Conservation (phyloP, 1,140 invertebrate species). For the Drosophila obscura region DNA sequence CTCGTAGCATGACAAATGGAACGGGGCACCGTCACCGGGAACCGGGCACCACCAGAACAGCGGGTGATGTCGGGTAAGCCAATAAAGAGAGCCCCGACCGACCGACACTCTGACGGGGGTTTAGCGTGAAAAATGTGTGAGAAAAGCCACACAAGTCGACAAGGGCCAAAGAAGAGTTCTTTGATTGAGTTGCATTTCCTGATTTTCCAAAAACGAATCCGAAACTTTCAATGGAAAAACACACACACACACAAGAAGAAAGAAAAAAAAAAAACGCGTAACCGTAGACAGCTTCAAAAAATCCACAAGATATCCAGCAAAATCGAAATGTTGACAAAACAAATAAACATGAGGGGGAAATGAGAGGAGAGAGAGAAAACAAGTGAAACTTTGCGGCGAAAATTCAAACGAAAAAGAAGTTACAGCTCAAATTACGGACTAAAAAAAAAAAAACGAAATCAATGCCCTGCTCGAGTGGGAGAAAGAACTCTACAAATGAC, state of each 20-base stretch:
- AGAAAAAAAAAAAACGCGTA: conserved; percentile 47
- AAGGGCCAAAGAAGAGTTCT: conserved; percentile 29
- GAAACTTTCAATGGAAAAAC: conserved; percentile 70
- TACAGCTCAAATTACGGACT: conserved; percentile 60
- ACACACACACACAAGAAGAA: neutral
- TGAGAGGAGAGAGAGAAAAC: neutral
- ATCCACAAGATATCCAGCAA: neutral
- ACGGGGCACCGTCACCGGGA: conserved; percentile 34
- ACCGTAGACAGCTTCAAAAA: conserved; percentile 69
- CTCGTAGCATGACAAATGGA: conserved; percentile 61
- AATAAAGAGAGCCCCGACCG: conserved; percentile 56
- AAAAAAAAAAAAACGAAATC: neutral
- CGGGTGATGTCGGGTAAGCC: conserved; percentile 60
- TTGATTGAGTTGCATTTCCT: conserved; percentile 75
- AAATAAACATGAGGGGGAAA: conserved; percentile 61
- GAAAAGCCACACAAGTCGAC: conserved; percentile 76
- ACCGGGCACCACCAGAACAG: conserved; percentile 33
- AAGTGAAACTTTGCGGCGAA: conserved; percentile 43
- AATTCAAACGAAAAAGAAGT: conserved; percentile 68
- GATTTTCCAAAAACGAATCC: conserved; percentile 25
- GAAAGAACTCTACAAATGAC: no score
- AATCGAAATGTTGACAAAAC: conserved; percentile 70
- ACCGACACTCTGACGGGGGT: conserved; percentile 7
- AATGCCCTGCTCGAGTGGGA: no score
- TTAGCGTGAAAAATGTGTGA: conserved; percentile 78